phyloP scores from a whole-genome alignment of 1,140 invertebrate species.

The Penaeus vannamei region DNA sequence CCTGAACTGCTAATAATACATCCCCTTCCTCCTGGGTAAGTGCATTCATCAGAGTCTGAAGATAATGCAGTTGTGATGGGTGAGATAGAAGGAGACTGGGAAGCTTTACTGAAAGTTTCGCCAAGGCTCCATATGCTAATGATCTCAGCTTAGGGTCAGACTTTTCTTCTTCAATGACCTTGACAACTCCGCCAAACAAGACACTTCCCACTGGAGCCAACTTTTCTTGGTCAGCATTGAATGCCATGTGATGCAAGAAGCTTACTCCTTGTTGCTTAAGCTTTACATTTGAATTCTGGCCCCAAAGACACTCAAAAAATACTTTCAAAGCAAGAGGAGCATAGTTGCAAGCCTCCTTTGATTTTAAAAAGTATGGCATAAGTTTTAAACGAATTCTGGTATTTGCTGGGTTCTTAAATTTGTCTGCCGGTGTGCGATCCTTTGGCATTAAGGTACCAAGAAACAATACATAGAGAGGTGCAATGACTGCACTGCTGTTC shows the following conservation, averaged over 20 bases:
- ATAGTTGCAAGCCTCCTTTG: constrained; percentile 83
- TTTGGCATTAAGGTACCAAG: constrained; percentile 79
- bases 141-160: constrained; percentile 76
- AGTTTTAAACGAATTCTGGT: constrained; percentile 88
- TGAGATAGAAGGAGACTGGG: constrained; percentile 74
- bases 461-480: constrained; percentile 84
- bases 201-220: constrained; percentile 67
- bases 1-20: constrained; percentile 74
- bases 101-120: constrained; percentile 80
- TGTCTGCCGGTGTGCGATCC: constrained; percentile 74
- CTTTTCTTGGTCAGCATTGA: constrained; percentile 63
- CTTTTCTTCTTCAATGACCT: constrained; percentile 68
- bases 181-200: constrained; percentile 67
- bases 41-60: constrained; percentile 80
- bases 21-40: constrained; percentile 75
- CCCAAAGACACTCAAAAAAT: constrained; percentile 90
- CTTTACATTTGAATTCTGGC: constrained; percentile 85
- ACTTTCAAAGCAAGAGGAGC: constrained; percentile 84
- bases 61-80: constrained; percentile 74
- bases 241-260: constrained; percentile 83
- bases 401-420: constrained; percentile 81
- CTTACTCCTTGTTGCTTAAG: constrained; percentile 85
- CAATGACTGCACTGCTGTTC: constrained; percentile 79
- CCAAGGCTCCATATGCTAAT: constrained; percentile 84
- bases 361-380: constrained; percentile 85